A percentile compares a stretch with the other conserved stretches of the same genome.
These are phyloP conservation scores for Metellina segmentata DNA, from an alignment of 2,888 invertebrate genomes.

Conservation along the genomic window DNA sequence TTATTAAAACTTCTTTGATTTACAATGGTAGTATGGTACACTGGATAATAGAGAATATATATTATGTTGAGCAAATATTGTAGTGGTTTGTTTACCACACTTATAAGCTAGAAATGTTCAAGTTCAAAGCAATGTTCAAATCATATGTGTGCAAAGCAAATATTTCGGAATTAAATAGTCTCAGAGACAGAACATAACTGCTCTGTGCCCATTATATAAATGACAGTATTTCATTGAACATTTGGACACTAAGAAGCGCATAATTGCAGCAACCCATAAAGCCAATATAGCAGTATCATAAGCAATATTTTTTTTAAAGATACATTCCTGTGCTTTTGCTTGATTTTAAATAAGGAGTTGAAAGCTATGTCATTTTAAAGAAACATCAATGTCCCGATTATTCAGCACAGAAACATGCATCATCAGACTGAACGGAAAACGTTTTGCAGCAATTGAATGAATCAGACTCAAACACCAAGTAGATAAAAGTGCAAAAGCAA, in stretches of 20 bases:
- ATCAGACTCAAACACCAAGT: slow-evolving; percentile 26
- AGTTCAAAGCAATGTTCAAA: neutral
- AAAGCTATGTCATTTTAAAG: neutral
- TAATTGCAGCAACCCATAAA: neutral
- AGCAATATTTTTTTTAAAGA: neutral
- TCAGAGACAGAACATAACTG: neutral
- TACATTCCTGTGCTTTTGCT: neutral
- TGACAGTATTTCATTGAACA: neutral
- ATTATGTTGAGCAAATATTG: slow-evolving; percentile 55
- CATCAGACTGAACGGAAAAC: slow-evolving; percentile 5
- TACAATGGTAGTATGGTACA: neutral
- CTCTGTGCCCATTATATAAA: neutral
- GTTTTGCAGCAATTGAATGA: slow-evolving; percentile 13
- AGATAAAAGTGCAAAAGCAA: slow-evolving; percentile 13
- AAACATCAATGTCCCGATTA: neutral
- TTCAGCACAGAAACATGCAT: slow-evolving; percentile 38
- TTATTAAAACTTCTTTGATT: neutral
- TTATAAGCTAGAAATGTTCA: slow-evolving; percentile 19
- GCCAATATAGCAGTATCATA: neutral
- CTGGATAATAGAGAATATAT: slow-evolving; percentile 24
- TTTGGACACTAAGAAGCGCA: neutral
- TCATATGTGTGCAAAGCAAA: neutral
- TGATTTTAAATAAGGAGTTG: neutral
- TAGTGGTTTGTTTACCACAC: slow-evolving; percentile 3
- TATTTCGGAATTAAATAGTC: neutral